Conservation (phyloP, 2,113 vertebrate species). For the Psittacara wagleri region DNA sequence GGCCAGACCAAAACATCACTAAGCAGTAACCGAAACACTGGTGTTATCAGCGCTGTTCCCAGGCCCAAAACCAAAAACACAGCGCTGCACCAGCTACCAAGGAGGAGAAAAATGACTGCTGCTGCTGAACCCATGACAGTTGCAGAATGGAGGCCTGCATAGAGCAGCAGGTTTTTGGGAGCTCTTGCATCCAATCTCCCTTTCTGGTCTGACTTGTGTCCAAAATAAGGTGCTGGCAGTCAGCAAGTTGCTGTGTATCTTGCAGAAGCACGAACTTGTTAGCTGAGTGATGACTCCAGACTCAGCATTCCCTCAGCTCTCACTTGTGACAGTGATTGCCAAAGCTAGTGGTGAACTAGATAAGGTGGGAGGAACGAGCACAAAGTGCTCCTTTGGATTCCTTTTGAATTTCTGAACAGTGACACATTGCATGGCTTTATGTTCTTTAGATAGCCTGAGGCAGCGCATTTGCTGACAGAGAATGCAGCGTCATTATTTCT, state of each 20-base stretch:
- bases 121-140: too few relatives aligned
- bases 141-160: background rate
- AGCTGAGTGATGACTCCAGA: conserved; percentile 57
- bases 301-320: conserved; percentile 62
- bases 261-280: conserved; percentile 32
- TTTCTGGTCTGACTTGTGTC: background rate
- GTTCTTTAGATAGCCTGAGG: background rate
- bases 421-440: conserved; percentile 10
- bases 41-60: too few relatives aligned
- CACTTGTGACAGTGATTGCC: conserved; percentile 48
- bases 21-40: too few relatives aligned
- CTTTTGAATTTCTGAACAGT: conserved; percentile 46
- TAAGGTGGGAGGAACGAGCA: conserved; percentile 21
- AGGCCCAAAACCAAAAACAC: too few relatives aligned
- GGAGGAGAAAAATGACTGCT: too few relatives aligned
- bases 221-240: conserved; percentile 46
- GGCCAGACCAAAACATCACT: too few relatives aligned
- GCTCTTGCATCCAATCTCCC: background rate
- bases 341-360: conserved; percentile 21
- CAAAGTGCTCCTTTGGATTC: conserved; percentile 28
- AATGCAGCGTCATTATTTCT: conserved; percentile 53
- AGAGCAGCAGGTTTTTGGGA: background rate
- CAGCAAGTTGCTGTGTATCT: conserved; percentile 2
- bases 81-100: too few relatives aligned
- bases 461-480: background rate